A percentile compares a stretch with the other conserved stretches of the same genome.
phyloP scores from a whole-genome alignment of 2,797 vertebrate species.

The Chiloscyllium punctatum region DNA sequence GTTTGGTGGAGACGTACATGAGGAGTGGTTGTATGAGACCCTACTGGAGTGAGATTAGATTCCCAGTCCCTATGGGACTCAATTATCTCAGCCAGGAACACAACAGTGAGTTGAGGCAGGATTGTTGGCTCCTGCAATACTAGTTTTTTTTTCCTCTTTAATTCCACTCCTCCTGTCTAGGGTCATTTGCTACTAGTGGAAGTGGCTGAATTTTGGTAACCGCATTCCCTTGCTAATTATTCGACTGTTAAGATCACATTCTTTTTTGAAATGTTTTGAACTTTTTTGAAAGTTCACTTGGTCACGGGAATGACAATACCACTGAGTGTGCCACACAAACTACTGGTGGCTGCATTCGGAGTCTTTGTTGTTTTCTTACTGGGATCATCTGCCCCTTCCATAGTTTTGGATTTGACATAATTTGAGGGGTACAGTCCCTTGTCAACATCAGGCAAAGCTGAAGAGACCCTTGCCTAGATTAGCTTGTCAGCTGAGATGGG shows the following conservation, averaged over 20 bases:
- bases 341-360: neutral
- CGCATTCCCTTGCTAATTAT: neutral
- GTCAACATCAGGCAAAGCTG: neutral
- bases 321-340: neutral
- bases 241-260: too few species aligned
- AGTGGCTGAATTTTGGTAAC: neutral
- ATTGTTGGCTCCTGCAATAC: neutral
- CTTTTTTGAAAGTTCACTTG: neutral
- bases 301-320: neutral
- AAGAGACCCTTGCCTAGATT: neutral
- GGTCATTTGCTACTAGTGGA: neutral
- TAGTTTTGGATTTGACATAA: neutral
- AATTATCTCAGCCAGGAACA: neutral
- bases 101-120: neutral
- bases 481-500: neutral
- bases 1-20: neutral
- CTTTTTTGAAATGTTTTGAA: too few species aligned
- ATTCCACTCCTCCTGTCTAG: too few species aligned
- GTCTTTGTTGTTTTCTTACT: neutral
- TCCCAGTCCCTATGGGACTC: neutral
- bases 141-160: neutral
- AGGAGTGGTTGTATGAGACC: neutral
- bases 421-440: neutral
- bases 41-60: neutral
- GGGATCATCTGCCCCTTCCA: neutral